Evolutionary conservation across 2,797 vertebrate genomes (phyloP), one percentile per base, ranked within the genome.

Genomic region (Darevskia nairensis): DNA sequence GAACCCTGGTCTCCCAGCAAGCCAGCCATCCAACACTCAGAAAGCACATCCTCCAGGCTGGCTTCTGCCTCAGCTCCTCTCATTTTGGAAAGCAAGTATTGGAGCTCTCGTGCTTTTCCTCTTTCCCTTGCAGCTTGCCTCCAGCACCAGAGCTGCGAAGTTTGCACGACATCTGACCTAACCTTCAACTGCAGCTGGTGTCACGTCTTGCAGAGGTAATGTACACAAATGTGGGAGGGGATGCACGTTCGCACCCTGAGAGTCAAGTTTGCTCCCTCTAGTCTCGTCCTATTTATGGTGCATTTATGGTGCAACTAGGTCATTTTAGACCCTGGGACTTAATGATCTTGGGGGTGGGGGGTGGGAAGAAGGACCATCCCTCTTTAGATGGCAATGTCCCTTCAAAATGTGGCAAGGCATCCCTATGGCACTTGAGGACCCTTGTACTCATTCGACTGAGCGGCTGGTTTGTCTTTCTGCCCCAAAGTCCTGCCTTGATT

Each of bases 131-230:
- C 95, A 99, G 99, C 98, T 89, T 99, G 99, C 91, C 97, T 98
- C 13, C 98, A 99, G 93, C 98, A 98, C 92, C 97, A 87, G 61
- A 97, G 96, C 94, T 99, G 99, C 0, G 98, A 99, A 0, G 84
- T 93, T 79, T 99, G 99, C 17, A 68, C 97, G 35, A 95, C 96
- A 77, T 98, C 98, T 1, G 97, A 97, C 94, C 68, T 98, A 93
- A 98, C 97, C 69, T 97, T 97, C 66, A 97, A 97, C 95, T 99
- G 99, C 50, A 98, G 97, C 92, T 99, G 99, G 99, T 99, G 99
- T 89, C 98, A 99, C 77, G 98, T 98, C 46, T 96, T 99, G 85
- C 98, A 99, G 92, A 98, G 98, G 99, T 99, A 94, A 35, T 46
- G 83, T 88, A 69, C 27, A 21, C 46, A 76, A 66, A 25, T 4